Base-by-base conservation (phyloP, 2,888 invertebrate species). In the Plagodis dolabraria region DNA sequence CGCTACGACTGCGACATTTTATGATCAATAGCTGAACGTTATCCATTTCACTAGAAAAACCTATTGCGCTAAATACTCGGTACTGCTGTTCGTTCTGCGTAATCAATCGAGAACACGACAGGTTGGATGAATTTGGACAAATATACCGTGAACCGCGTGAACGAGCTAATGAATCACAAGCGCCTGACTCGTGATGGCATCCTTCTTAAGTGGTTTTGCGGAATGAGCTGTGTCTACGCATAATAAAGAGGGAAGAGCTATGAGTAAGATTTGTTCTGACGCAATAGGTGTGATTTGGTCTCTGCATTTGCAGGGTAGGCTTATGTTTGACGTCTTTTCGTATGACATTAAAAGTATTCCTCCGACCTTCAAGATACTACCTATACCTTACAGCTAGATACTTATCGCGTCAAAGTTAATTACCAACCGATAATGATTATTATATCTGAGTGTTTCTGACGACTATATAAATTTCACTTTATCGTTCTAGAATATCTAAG, bases 1-100 rank as follows among this genome's bases (percentile, higher is more conserved):
- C 76, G 80, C 78, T 79, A 75, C 70, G 60, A 67, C 65, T 73
- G 71, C 75, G 79, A 81, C 81, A 82, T 75, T 75, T 73, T 72
- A 76, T 82, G 82, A 82, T 83, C 75, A 73, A 86, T 83, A 57
- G 64, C 75, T 65, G 68, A 58, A 72, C 75, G 69, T 70, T 75
- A 77, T 76, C 75, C 69, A 77, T 80, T 78, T 79, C 71, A 74
- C 74, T 71, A 69, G 72, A 68, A 76, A 74, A 70, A 69, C 70
- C 65, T 75, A 68, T 60, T 48, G 53, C 52, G 57, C 56, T 59
- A 67, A 68, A 53, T 57, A 65, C 63, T 61, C 55, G 43, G 49
- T 58, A 54, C 53, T 59, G 22, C 22, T 22, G 22, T 22, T 22
- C 2, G 64, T 68, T 64, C 64, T 59, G 60, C 58, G 56, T 58